phyloP scores from a whole-genome alignment of 2,797 vertebrate genomes.

The Hemibagrus guttatus region DNA sequence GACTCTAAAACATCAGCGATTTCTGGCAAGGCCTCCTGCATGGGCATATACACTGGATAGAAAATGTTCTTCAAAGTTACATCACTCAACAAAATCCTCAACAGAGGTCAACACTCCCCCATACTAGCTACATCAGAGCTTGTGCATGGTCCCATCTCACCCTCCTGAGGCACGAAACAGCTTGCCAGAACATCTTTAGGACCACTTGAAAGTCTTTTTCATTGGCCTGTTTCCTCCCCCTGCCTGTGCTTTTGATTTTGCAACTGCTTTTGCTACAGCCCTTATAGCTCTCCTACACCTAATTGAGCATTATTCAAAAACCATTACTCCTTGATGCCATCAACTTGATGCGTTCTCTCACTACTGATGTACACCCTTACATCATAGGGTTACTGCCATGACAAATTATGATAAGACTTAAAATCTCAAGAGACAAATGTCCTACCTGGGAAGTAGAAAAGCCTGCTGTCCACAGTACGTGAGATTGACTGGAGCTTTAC shows the following conservation, averaged over 20 bases:
- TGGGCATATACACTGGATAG: background rate
- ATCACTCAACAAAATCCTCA: background rate
- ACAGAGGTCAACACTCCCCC: background rate
- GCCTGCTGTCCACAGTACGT: conserved; percentile 94
- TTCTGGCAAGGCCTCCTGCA: background rate
- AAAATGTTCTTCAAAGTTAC: background rate
- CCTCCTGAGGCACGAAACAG: background rate
- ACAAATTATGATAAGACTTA: background rate
- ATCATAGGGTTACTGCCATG: background rate
- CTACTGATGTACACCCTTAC: background rate
- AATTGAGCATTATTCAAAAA: background rate
- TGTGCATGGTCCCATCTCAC: background rate
- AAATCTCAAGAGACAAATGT: background rate
- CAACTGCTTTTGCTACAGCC: background rate
- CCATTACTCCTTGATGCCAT: background rate
- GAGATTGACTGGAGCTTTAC: conserved; percentile 97
- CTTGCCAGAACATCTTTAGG: background rate
- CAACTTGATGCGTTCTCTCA: background rate
- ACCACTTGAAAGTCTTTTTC: background rate
- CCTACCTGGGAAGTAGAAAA: conserved; percentile 95
- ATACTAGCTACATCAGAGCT: background rate
- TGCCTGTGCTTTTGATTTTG: background rate
- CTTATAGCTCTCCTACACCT: background rate
- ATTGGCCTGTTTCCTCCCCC: background rate
- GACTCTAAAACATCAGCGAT: background rate